phyloP scores from a whole-genome alignment of 2,888 invertebrate genomes.

The Cerastis rubricosa region DNA sequence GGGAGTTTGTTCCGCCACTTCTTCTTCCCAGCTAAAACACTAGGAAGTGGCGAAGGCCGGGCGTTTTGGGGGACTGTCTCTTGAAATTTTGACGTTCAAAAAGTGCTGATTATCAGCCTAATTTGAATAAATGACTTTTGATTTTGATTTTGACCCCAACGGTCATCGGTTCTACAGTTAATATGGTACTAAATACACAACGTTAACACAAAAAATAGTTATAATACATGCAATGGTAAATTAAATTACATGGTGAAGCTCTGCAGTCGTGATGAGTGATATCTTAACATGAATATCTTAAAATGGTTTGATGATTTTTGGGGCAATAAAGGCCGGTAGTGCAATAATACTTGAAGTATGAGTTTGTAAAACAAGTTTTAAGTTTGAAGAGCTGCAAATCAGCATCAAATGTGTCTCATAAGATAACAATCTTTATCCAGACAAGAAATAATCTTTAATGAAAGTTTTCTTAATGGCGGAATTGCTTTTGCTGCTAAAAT shows the following conservation, averaged over 20 bases:
- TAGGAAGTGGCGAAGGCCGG: too few relatives aligned
- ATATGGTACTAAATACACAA: background rate
- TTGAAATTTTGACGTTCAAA: too few relatives aligned
- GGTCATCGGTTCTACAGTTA: too few relatives aligned
- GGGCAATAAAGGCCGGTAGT: background rate
- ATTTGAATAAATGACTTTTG: too few relatives aligned
- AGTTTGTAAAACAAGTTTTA: background rate
- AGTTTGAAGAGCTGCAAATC: background rate
- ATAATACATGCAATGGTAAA: background rate
- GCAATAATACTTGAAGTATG: background rate
- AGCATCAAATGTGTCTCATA: background rate
- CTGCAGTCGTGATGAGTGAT: background rate
- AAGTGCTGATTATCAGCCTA: too few relatives aligned
- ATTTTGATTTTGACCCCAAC: too few relatives aligned
- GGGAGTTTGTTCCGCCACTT: too few relatives aligned
- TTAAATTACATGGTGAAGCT: background rate
- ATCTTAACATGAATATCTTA: background rate
- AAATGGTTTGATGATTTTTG: background rate
- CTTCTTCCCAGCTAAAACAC: too few relatives aligned
- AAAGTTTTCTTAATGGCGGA: background rate
- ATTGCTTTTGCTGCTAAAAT: background rate
- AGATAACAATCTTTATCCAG: background rate
- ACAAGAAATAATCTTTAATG: background rate
- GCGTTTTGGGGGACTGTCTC: too few relatives aligned
- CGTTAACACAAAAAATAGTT: background rate